These are phyloP conservation scores for Urosaurus nigricauda DNA, from an alignment of 2,797 vertebrate genomes.

Conservation along the genomic window DNA sequence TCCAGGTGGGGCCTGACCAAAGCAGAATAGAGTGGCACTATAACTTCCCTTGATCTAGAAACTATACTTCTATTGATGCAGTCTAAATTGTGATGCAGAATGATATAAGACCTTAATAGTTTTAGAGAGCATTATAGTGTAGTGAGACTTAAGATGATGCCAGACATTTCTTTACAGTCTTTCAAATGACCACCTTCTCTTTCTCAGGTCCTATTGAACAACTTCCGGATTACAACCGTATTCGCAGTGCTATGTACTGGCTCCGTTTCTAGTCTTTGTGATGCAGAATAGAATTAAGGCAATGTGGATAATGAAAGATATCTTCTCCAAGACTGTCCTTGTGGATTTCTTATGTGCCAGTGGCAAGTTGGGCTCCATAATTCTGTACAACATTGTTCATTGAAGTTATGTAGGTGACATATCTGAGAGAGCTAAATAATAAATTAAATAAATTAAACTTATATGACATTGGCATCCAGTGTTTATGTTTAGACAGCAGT, in stretches of 20 bases:
- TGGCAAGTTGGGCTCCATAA: conserved; percentile 34
- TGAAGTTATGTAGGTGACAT: conserved; percentile 48
- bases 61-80: no score
- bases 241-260: conserved; percentile 97
- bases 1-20: no score
- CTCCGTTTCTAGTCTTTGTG: conserved; percentile 86
- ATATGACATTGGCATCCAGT: conserved; percentile 24
- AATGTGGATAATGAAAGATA: conserved; percentile 33
- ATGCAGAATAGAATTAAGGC: conserved; percentile 44
- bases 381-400: conserved; percentile 27
- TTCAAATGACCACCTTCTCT: conserved; percentile 48
- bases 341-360: conserved; percentile 31
- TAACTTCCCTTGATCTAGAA: no score
- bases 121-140: neutral
- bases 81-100: no score
- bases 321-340: conserved; percentile 1
- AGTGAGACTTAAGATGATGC: neutral
- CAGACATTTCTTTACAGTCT: neutral
- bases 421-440: conserved; percentile 52
- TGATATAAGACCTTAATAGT: neutral
- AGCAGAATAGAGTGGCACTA: no score
- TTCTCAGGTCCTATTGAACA: conserved; percentile 92
- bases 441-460: conserved; percentile 52
- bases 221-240: conserved; percentile 96
- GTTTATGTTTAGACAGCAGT: neutral